Base-by-base conservation (phyloP, 2,888 invertebrate genomes). In the Plusia festucae region DNA sequence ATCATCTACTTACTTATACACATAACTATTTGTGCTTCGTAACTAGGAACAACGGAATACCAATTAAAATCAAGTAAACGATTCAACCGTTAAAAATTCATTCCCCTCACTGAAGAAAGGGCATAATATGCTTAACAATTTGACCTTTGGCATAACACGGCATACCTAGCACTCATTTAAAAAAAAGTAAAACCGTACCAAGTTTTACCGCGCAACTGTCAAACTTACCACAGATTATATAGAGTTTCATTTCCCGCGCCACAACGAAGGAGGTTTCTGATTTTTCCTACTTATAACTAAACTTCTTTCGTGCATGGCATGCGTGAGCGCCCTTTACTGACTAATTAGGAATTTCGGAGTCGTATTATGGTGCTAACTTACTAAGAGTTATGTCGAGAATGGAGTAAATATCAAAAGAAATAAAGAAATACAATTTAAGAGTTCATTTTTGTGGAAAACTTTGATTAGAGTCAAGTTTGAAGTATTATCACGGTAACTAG, bases 61-160 rank as follows among this genome's bases (percentile, higher is more conserved):
- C 56, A 60, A 73, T 78, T 73, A 69, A 69, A 78, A 53, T 22
- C 49, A 18, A 65, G 54, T 60, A 63, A 73, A 66, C 72, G 59
- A 62, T 49, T 64, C 9, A 18, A 34, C 58, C 44, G 60, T 73
- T 68, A 74, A 77, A 69, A 70, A 68, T 70, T 69, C 68, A 73
- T 70, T 68, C 73, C 61, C 78, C 66, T 65, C 69, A 70, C 76
- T 69, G 72, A 70, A 79, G 73, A 84, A 74, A 79, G 73, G 71
- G 73, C 78, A 78, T 80, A 69, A 78, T 84, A 83, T 73, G 81
- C 76, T 82, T 77, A 84, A 79, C 73, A 70, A 76, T 78, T 71
- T 84, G 89, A 91, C 91, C 92, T 91, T 89, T 91, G 91, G 84
- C 91, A 88, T 91, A 82, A 88, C 91, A 91, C 91, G 91, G 85